Percentiles rank a stretch among this genome's conserved stretches.
phyloP scores from a whole-genome alignment of 2,797 vertebrate genomes.

The Leucoraja ocellata region DNA sequence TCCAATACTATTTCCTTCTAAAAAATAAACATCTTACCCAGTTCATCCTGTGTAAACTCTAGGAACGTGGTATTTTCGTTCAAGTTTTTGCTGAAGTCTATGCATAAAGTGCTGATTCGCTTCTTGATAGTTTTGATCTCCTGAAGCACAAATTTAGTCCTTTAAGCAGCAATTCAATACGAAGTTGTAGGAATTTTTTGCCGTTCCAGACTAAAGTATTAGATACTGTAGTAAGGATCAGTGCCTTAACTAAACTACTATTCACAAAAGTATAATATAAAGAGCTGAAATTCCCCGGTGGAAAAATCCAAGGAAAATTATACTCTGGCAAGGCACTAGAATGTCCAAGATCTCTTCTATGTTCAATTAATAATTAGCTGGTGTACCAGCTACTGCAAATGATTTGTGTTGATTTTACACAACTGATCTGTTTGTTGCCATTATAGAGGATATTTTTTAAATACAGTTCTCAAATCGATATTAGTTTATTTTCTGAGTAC shows the following conservation, averaged over 20 bases:
- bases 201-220: neutral
- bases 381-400: neutral
- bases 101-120: constrained; percentile 78
- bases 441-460: neutral
- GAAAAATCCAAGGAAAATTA: neutral
- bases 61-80: constrained; percentile 85
- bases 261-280: neutral
- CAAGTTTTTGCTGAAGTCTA: constrained; percentile 94
- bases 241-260: neutral
- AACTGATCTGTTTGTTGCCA: neutral
- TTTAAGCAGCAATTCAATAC: neutral
- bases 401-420: neutral
- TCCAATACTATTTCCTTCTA: neutral
- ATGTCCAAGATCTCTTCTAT: neutral
- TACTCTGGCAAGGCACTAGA: neutral
- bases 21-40: constrained; percentile 61
- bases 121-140: constrained; percentile 93
- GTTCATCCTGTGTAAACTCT: constrained; percentile 70
- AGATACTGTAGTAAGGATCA: neutral
- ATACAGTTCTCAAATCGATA: neutral
- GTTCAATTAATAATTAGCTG: neutral
- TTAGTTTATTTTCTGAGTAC: neutral
- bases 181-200: neutral
- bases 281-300: neutral
- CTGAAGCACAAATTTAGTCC: constrained; percentile 50